Percentiles rank a stretch among this genome's conserved stretches.
Conservation (phyloP, 2,113 vertebrate genomes). For the Suncus etruscus region DNA sequence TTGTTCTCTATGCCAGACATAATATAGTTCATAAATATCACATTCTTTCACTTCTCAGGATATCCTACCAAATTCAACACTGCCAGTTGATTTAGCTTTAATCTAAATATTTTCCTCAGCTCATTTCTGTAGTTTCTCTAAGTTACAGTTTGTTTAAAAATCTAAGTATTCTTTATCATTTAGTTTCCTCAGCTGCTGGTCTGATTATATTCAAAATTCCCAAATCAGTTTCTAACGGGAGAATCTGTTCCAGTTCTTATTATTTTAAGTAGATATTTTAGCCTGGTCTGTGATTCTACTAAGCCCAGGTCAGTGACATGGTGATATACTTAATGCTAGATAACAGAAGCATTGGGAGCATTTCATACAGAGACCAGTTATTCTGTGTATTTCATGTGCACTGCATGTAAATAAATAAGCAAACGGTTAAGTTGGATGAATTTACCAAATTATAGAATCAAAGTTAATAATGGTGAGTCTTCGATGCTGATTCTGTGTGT, state of each 20-base stretch:
- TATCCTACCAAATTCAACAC: neutral
- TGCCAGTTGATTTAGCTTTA: neutral
- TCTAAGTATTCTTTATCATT: neutral
- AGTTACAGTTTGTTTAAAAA: no score
- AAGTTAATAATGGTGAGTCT: neutral
- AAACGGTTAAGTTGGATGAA: neutral
- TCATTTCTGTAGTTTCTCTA: neutral
- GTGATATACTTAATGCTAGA: neutral
- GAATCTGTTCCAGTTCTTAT: neutral
- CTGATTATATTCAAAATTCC: neutral
- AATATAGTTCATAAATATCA: neutral
- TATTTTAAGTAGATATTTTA: neutral
- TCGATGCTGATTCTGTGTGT: neutral
- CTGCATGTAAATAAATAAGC: neutral
- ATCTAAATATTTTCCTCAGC: neutral
- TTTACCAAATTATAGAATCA: neutral
- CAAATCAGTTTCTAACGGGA: neutral
- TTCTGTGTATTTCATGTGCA: neutral
- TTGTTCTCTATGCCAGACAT: neutral
- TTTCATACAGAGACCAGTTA: neutral
- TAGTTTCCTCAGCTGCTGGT: neutral
- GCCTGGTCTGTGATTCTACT: neutral
- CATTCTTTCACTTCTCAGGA: neutral
- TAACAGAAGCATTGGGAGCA: no score
- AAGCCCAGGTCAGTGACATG: neutral